These are phyloP conservation scores for Lutjanus erythropterus DNA, from an alignment of 2,113 vertebrate species.

Conservation along the genomic window DNA sequence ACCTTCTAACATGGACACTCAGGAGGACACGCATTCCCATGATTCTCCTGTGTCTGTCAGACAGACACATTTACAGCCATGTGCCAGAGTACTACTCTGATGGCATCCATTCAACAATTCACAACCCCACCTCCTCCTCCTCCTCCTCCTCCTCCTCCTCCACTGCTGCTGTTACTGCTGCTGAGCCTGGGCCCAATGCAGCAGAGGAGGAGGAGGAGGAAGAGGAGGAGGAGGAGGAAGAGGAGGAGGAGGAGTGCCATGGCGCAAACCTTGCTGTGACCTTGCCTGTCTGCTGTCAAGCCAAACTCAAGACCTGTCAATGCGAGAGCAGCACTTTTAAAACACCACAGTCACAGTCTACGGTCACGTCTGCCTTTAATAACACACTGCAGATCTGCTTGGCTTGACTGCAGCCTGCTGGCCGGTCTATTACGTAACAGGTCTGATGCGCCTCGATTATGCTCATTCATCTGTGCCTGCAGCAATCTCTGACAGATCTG, in stretches of 20 bases:
- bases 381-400: too few relatives aligned
- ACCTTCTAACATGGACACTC: background rate
- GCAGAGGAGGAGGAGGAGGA: too few relatives aligned
- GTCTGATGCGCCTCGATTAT: slow-evolving; percentile 6
- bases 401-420: slow-evolving; percentile 22
- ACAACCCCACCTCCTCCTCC: slow-evolving; percentile 25
- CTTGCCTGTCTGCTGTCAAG: slow-evolving; percentile 46
- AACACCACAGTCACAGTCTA: background rate
- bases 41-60: background rate
- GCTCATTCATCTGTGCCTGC: slow-evolving; percentile 49
- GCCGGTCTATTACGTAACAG: slow-evolving; percentile 53
- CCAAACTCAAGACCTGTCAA: background rate
- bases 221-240: too few relatives aligned
- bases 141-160: slow-evolving; percentile 1
- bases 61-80: slow-evolving; percentile 28
- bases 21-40: background rate
- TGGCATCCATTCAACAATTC: slow-evolving; percentile 54
- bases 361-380: background rate
- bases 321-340: background rate
- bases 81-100: slow-evolving; percentile 41
- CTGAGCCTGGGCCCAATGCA: slow-evolving; percentile 53
- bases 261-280: slow-evolving; percentile 51
- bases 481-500: slow-evolving; percentile 27
- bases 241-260: slow-evolving; percentile 12
- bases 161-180: too few relatives aligned